Conservation (phyloP, 2,888 invertebrate species). For the Ceramica pisi region DNA sequence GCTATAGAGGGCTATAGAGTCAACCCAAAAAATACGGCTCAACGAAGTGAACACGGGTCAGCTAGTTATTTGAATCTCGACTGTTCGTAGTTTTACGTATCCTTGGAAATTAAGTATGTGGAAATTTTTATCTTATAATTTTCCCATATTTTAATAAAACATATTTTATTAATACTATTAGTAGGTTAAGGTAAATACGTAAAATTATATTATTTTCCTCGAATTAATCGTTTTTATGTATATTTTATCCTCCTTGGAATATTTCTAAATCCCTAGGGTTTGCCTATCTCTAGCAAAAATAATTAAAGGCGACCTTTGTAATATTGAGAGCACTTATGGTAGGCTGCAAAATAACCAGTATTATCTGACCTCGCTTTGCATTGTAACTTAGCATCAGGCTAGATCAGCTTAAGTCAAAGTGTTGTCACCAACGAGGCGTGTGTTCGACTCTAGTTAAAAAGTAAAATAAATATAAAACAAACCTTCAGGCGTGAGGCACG, state of each 20-base stretch:
- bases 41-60: too few species aligned
- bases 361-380: too few species aligned
- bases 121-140: background rate
- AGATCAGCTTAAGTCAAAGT: too few species aligned
- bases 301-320: background rate
- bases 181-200: background rate
- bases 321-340: too few species aligned
- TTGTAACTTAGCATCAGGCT: too few species aligned
- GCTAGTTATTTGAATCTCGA: background rate
- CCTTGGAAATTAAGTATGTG: background rate
- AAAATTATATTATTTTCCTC: background rate
- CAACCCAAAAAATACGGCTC: too few species aligned
- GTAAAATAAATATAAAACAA: constrained; percentile 43
- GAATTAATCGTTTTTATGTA: background rate
- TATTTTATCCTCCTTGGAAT: background rate
- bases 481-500: constrained; percentile 89
- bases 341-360: too few species aligned
- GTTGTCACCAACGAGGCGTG: too few species aligned
- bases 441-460: background rate
- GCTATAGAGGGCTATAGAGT: too few species aligned
- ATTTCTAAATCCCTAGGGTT: background rate
- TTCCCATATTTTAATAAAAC: background rate
- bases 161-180: background rate
- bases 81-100: background rate
- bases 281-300: background rate